These are phyloP conservation scores for Microhierax caerulescens DNA, from an alignment of 2,797 vertebrate genomes.

Conservation along the genomic window DNA sequence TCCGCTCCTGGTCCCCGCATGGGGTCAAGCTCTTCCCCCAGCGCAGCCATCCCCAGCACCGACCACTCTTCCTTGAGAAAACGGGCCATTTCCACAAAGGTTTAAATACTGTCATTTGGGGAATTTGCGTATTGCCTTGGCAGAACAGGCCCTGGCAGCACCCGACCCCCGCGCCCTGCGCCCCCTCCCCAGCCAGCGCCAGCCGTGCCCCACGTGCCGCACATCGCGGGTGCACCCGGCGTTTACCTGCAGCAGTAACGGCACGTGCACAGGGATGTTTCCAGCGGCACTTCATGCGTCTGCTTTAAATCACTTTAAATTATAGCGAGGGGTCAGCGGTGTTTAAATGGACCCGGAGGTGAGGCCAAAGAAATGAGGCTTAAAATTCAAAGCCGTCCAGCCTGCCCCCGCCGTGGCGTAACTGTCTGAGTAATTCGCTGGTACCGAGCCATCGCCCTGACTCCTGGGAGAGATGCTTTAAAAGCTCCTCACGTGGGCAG, in stretches of 20 bases:
- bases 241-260: not conserved
- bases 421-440: not conserved
- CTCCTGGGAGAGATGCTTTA: not conserved
- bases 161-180: not conserved
- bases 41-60: not conserved
- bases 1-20: rapidly evolving
- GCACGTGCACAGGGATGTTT: rapidly evolving
- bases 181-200: rapidly evolving
- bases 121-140: not conserved
- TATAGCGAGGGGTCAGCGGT: not conserved
- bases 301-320: not conserved
- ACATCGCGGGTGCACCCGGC: rapidly evolving
- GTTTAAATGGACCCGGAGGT: not conserved
- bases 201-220: not conserved
- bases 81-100: not conserved
- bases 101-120: not conserved
- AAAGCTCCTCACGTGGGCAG: not conserved
- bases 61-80: not conserved
- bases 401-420: not conserved
- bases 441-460: not conserved
- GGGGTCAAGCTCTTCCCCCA: not conserved
- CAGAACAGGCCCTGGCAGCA: not conserved
- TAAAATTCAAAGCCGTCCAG: not conserved
- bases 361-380: not conserved
- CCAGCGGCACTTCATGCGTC: not conserved